Percentiles rank a stretch among this genome's conserved stretches.
Conservation (phyloP, 2,888 invertebrate genomes). For the Xestia xanthographa region DNA sequence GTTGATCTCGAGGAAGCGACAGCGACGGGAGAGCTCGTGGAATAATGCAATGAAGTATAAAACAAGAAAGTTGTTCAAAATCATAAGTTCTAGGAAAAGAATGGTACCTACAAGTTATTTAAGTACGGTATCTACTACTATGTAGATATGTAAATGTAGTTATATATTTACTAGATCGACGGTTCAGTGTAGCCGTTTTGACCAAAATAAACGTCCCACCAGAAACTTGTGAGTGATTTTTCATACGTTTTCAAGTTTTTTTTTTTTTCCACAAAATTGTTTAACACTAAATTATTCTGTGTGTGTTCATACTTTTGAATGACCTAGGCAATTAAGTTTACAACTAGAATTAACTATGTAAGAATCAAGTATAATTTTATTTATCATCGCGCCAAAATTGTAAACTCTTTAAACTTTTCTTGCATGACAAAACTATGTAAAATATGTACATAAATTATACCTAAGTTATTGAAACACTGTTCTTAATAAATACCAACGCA, state of each 20-base stretch:
- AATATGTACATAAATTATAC: neutral
- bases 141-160: no score
- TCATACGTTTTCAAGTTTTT: neutral
- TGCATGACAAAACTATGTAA: neutral
- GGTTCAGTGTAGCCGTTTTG: neutral
- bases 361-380: neutral
- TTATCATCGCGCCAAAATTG: neutral
- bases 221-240: neutral
- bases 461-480: conserved; percentile 12
- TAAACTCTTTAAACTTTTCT: neutral
- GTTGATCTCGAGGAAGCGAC: neutral
- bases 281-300: neutral
- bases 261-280: neutral
- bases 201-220: neutral
- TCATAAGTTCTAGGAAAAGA: neutral
- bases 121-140: no score
- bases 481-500: conserved; percentile 36
- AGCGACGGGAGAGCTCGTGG: neutral
- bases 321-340: neutral
- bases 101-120: no score
- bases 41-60: neutral
- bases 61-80: neutral
- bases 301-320: neutral
- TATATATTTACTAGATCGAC: neutral
- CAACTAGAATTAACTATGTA: neutral